phyloP scores from a whole-genome alignment of 1,140 invertebrate species.

The Eufriesea mexicana region DNA sequence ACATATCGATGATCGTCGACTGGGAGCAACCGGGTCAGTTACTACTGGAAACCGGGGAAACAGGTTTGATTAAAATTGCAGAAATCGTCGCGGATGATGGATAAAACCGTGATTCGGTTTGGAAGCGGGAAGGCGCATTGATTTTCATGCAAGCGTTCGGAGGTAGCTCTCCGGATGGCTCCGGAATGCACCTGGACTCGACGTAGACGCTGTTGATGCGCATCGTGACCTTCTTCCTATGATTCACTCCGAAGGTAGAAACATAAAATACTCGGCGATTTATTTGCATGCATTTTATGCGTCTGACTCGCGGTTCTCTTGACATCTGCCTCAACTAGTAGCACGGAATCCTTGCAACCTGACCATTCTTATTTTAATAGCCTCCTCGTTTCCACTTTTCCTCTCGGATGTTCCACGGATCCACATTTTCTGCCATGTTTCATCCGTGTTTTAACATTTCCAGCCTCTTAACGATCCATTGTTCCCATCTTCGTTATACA shows the following conservation, averaged over 20 bases:
- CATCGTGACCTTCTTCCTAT: conserved; percentile 40
- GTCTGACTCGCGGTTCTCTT: not conserved
- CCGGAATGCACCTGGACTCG: conserved; percentile 4
- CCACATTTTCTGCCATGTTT: not conserved
- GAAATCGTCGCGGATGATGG: not conserved
- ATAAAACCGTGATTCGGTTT: not conserved
- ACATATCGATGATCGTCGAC: conserved; percentile 3
- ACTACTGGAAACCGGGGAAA: not conserved
- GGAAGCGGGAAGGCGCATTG: not conserved
- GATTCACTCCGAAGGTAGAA: conserved; percentile 24
- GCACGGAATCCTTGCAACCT: not conserved
- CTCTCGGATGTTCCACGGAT: too few relatives aligned
- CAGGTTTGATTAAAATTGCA: not conserved
- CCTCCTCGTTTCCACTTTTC: not conserved
- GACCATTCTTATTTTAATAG: conserved; percentile 7
- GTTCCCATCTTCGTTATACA: too few relatives aligned
- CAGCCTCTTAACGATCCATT: not conserved
- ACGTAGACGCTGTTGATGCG: not conserved
- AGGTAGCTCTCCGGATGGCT: not conserved
- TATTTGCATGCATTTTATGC: conserved; percentile 33
- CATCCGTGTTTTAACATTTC: too few relatives aligned
- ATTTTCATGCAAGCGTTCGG: not conserved
- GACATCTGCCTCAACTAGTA: conserved; percentile 22
- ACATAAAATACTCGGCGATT: conserved; percentile 19
- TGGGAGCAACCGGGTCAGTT: not conserved